These are phyloP conservation scores for Linnaemya tessellans DNA, from an alignment of 2,888 invertebrate genomes.

Conservation along the genomic window DNA sequence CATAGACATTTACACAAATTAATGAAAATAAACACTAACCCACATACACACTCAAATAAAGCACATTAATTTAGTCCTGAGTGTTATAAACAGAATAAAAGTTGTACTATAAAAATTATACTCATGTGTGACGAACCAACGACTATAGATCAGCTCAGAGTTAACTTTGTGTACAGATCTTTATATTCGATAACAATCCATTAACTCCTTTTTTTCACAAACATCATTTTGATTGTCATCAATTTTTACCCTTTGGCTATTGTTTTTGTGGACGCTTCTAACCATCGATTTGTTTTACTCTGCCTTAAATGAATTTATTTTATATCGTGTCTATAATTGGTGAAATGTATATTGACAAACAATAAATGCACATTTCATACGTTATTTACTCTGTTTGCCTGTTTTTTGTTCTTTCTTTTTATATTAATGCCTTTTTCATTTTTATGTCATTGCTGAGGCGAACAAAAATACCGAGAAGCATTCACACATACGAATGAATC, in stretches of 20 bases:
- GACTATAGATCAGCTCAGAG: too few species aligned
- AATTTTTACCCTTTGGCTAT: constrained; percentile 17
- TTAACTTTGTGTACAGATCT: neutral
- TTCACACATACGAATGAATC: neutral
- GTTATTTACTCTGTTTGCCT: constrained; percentile 31
- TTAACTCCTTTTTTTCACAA: neutral
- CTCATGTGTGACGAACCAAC: too few species aligned
- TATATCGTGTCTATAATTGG: constrained; percentile 73
- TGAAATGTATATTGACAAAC: constrained; percentile 65
- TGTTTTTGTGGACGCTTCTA: constrained; percentile 25
- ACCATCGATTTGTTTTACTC: constrained; percentile 59
- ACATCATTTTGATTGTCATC: constrained; percentile 54
- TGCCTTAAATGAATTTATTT: constrained; percentile 46
- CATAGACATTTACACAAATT: too few species aligned
- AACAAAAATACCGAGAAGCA: constrained; percentile 24
- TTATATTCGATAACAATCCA: neutral
- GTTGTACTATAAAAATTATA: too few species aligned
- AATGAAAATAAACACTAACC: too few species aligned
- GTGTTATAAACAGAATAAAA: too few species aligned
- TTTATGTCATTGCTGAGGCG: constrained; percentile 37
- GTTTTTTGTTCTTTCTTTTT: neutral
- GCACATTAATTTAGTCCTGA: too few species aligned
- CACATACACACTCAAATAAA: too few species aligned
- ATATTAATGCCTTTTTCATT: constrained; percentile 9
- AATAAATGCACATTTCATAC: constrained; percentile 53